Evolutionary conservation across 2,888 invertebrate species (phyloP).

Genomic region (Apamea anceps): DNA sequence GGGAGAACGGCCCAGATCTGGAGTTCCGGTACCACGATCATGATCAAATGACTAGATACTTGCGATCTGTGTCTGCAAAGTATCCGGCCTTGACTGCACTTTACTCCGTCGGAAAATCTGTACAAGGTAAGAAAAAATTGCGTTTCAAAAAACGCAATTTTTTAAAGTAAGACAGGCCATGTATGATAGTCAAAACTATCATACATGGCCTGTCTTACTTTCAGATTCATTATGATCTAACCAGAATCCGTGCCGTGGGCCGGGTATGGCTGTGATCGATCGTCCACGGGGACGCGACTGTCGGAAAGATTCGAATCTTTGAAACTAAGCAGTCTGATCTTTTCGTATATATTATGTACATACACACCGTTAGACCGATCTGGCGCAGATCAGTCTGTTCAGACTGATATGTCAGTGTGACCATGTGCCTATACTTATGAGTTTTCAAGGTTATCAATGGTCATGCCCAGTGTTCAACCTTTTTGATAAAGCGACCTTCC

Average conservation of each 20-base stretch:
- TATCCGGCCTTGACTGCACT: slow-evolving; percentile 97
- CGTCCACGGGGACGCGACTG: not conserved
- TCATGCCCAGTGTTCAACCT: not conserved
- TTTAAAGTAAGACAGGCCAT: too few species aligned
- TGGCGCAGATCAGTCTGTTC: not conserved
- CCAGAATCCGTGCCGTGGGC: not conserved
- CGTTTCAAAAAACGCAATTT: too few species aligned
- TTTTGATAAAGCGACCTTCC: not conserved
- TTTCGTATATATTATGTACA: not conserved
- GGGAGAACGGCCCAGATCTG: slow-evolving; percentile 84
- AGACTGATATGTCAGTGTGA: not conserved
- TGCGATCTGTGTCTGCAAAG: slow-evolving; percentile 94
- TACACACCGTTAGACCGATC: not conserved
- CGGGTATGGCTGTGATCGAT: not conserved
- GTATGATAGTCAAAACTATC: too few species aligned
- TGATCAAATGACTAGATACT: slow-evolving; percentile 95
- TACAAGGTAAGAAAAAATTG: slow-evolving; percentile 92
- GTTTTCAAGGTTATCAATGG: not conserved
- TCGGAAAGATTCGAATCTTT: not conserved
- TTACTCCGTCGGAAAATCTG: slow-evolving; percentile 98
- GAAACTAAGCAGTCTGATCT: not conserved
- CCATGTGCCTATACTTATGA: not conserved
- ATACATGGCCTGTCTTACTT: not conserved
- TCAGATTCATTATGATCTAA: not conserved
- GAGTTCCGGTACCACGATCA: slow-evolving; percentile 97